These are phyloP conservation scores for Mus minutoides DNA, from an alignment of 2,797 vertebrate species.

Conservation along the genomic window DNA sequence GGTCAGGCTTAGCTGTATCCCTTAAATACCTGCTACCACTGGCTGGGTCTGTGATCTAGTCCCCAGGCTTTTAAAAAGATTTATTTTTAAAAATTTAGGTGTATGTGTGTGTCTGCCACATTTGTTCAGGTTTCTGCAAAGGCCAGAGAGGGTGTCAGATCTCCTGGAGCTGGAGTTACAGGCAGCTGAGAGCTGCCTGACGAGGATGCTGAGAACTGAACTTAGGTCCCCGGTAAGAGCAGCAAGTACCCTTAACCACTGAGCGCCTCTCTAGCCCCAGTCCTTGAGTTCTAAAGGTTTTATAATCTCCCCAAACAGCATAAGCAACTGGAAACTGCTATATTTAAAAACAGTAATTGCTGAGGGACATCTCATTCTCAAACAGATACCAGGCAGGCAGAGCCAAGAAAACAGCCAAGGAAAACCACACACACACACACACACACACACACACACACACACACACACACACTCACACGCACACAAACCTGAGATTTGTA, in stretches of 20 bases:
- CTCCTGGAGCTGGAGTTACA: background rate
- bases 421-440: background rate
- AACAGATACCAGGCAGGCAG: background rate
- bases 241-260: background rate
- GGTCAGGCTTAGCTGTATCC: background rate
- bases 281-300: background rate
- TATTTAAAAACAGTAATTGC: background rate
- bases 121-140: background rate
- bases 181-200: background rate
- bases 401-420: too few species aligned
- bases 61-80: background rate
- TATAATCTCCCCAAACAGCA: background rate
- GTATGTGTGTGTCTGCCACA: background rate
- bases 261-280: background rate
- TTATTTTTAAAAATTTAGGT: background rate
- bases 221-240: background rate
- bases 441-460: background rate
- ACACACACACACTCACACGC: background rate
- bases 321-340: background rate
- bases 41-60: background rate
- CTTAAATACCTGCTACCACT: background rate
- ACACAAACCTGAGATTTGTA: background rate
- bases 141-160: background rate
- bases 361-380: background rate
- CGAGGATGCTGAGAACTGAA: background rate